These are phyloP conservation scores for Coleophora deauratella DNA, from an alignment of 2,888 invertebrate species.

Conservation along the genomic window DNA sequence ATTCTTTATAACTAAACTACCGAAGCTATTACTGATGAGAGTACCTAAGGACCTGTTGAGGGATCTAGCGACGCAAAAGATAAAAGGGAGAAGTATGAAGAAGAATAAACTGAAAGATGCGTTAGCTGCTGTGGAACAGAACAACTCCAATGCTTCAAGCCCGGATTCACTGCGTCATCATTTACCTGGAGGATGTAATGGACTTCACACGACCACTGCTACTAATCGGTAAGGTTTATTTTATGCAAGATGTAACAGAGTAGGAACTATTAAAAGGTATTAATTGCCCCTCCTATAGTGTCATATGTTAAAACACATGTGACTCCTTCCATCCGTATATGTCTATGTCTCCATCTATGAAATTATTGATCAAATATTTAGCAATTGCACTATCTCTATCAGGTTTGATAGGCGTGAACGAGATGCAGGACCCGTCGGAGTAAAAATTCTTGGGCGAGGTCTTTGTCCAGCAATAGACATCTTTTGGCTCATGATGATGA, in stretches of 20 bases:
- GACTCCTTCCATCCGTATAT: too few relatives aligned
- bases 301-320: too few relatives aligned
- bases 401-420: too few relatives aligned
- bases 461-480: too few relatives aligned
- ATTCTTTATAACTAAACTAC: slow-evolving; percentile 89
- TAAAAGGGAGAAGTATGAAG: slow-evolving; percentile 77
- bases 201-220: slow-evolving; percentile 83
- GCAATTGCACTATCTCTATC: too few relatives aligned
- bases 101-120: slow-evolving; percentile 82
- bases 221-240: slow-evolving; percentile 75
- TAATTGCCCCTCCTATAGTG: too few relatives aligned
- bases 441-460: too few relatives aligned
- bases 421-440: too few relatives aligned
- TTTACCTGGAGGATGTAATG: slow-evolving; percentile 84
- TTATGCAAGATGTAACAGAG: neutral
- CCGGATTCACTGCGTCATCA: slow-evolving; percentile 83
- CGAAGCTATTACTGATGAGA: slow-evolving; percentile 89
- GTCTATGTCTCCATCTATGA: too few relatives aligned
- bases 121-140: slow-evolving; percentile 80
- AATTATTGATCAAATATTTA: too few relatives aligned
- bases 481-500: too few relatives aligned
- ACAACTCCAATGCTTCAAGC: slow-evolving; percentile 82
- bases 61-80: slow-evolving; percentile 87
- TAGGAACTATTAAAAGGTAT: too few relatives aligned
- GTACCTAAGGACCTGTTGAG: slow-evolving; percentile 90